phyloP scores from a whole-genome alignment of 2,113 vertebrate species.

The Grantiella picta region DNA sequence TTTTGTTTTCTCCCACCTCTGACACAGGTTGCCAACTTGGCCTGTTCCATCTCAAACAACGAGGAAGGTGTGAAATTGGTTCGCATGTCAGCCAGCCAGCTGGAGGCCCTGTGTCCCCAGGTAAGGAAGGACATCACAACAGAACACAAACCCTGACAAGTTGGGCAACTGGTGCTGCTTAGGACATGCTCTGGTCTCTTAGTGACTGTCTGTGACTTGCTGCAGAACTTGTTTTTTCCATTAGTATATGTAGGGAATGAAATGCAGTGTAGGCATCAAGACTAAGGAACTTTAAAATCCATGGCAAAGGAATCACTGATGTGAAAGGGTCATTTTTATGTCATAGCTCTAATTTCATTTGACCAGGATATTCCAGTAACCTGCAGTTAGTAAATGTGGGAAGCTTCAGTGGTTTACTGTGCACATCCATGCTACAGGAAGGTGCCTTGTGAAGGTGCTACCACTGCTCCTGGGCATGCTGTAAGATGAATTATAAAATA shows the following conservation, averaged over 20 bases:
- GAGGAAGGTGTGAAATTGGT: slow-evolving; percentile 98
- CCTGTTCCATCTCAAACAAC: slow-evolving; percentile 98
- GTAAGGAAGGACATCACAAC: slow-evolving; percentile 49
- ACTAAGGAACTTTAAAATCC: neutral
- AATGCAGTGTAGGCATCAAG: neutral
- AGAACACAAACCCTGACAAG: fast-evolving
- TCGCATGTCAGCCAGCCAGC: slow-evolving; percentile 96
- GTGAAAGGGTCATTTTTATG: neutral
- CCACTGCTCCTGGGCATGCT: neutral
- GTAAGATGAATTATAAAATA: neutral
- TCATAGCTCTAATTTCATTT: neutral
- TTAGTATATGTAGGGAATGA: fast-evolving
- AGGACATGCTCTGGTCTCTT: fast-evolving
- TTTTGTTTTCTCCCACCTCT: neutral
- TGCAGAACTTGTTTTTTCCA: neutral
- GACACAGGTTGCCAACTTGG: slow-evolving; percentile 92
- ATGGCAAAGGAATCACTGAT: neutral
- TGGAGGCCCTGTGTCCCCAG: slow-evolving; percentile 96
- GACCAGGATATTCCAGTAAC: neutral
- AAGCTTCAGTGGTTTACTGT: neutral
- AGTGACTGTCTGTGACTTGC: neutral
- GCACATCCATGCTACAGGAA: neutral
- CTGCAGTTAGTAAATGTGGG: neutral
- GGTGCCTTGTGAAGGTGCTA: neutral
- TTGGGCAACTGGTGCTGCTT: neutral